Base-by-base conservation (phyloP, 2,113 vertebrate species). In the Nyctibius bracteatus region DNA sequence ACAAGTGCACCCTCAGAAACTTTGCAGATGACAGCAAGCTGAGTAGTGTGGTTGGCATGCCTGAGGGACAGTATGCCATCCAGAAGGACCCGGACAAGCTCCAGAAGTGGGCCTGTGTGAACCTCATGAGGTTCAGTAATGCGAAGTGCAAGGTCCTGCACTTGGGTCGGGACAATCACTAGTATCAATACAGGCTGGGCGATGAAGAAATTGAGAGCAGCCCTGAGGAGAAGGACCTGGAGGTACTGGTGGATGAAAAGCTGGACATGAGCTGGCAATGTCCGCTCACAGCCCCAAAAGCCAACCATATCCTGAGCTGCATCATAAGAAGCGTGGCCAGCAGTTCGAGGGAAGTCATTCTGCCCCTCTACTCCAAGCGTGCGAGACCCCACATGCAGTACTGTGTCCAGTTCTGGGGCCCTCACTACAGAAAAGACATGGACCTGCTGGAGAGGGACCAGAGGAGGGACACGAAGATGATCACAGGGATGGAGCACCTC, bases 31-130 rank as follows among this genome's bases (percentile, higher is more conserved):
- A 46, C 27, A 46, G 14, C 55, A 78, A 70, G 37, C 6, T 59
- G 37, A 37, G 37, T 44, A 37, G 18, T 44, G 9, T 1, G 1
- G 46, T 6, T 12, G 8, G 44, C 46, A 61, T 0, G 0, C 9
- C 44, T 6, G 20, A 35, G 12, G 23, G 10, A 52, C 1, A 5
- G 24, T 24, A 52, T 35, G 31, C 8, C 37, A 43, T 44, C 20
- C 20, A 35, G 43, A 47, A 14, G 19, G 30, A 39, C 19, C 17
- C 6, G 13, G n/a, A 68, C n/a, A 81, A 47, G 17, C n/a, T 33
- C 0, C 0, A 68, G 17, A 68, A 47, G 10, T 58, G n/a, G 14
- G 17, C 43, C 28, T 1, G 3, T 27, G 28, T 47, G 33, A 46
- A 37, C 16, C 15, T 81, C 12, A 25, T 47, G n/a, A 47, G 6